These are phyloP conservation scores for Drosophila baimaii DNA, from an alignment of 1,140 invertebrate genomes.

Conservation along the genomic window DNA sequence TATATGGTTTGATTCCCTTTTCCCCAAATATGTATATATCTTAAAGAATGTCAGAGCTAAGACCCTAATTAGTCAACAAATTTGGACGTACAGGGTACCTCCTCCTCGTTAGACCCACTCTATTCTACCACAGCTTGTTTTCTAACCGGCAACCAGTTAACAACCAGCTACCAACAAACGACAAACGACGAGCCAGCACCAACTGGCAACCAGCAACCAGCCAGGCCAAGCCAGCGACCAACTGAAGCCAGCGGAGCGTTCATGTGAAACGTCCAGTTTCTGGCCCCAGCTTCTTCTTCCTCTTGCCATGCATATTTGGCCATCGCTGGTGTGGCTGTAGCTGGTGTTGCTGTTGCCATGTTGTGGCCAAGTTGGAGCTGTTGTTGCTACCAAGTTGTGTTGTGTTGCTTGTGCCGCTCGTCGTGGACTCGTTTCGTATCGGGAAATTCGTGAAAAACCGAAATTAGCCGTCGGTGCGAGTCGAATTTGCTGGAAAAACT, in stretches of 20 bases:
- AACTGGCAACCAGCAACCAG: slow-evolving; percentile 2
- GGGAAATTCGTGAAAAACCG: slow-evolving; percentile 78
- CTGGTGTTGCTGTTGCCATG: slow-evolving; percentile 44
- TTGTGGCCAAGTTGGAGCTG: slow-evolving; percentile 46
- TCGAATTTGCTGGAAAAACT: slow-evolving; percentile 68
- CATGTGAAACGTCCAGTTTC: slow-evolving; percentile 83
- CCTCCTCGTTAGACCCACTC: neutral
- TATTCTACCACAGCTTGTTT: neutral
- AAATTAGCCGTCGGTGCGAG: slow-evolving; percentile 69
- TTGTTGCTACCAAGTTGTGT: slow-evolving; percentile 18
- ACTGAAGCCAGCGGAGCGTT: slow-evolving; percentile 76
- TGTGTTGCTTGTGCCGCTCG: slow-evolving; percentile 10
- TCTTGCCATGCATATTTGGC: slow-evolving; percentile 41
- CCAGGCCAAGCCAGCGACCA: slow-evolving; percentile 13
- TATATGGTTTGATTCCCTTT: too few species aligned
- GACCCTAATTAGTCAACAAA: too few species aligned
- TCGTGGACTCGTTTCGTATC: slow-evolving; percentile 73
- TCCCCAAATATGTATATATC: too few species aligned
- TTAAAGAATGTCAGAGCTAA: too few species aligned
- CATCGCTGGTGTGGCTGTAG: neutral
- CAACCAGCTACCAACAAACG: slow-evolving; percentile 18
- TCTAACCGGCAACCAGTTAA: slow-evolving; percentile 27
- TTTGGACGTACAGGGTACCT: slow-evolving; percentile 1
- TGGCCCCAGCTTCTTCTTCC: slow-evolving; percentile 46
- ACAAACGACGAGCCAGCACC: neutral